phyloP scores from a whole-genome alignment of 2,797 vertebrate species.

The Linurgus olivaceus region DNA sequence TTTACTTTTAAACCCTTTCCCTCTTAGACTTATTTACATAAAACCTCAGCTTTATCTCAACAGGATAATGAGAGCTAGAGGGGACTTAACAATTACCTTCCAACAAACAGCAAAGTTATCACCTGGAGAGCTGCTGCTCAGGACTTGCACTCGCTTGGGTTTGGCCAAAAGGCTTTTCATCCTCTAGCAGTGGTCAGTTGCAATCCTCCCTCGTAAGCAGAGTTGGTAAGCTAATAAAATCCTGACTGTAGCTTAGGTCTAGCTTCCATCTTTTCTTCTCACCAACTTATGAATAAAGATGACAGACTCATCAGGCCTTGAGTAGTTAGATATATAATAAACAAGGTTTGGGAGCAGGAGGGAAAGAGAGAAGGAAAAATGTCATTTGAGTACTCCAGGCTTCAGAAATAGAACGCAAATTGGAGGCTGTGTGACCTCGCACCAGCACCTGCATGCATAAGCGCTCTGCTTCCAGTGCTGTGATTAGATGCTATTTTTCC shows the following conservation, averaged over 20 bases:
- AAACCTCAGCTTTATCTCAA: neutral
- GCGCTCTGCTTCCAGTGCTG: neutral
- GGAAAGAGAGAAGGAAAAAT: constrained; percentile 9
- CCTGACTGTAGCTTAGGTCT: neutral
- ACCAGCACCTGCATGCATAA: neutral
- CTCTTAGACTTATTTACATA: neutral
- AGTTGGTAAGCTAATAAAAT: neutral
- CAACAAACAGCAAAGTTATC: neutral
- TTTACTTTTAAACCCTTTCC: neutral
- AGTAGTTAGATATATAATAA: neutral
- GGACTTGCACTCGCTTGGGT: rapidly evolving
- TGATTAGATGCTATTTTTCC: constrained; percentile 50
- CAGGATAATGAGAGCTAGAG: neutral
- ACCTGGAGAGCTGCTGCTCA: neutral
- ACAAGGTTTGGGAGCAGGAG: constrained; percentile 16
- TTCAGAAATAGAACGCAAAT: constrained; percentile 54
- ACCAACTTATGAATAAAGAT: constrained; percentile 28
- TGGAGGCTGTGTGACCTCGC: constrained; percentile 4
- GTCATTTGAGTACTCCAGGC: constrained; percentile 23
- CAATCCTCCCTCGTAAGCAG: neutral
- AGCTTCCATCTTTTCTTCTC: neutral
- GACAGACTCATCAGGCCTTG: neutral
- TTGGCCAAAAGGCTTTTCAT: neutral
- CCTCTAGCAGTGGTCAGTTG: neutral
- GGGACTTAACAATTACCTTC: neutral